Evolutionary conservation across 2,113 vertebrate genomes (phyloP), one percentile per base, ranked within the genome.

Genomic region (Pristiophorus japonicus): DNA sequence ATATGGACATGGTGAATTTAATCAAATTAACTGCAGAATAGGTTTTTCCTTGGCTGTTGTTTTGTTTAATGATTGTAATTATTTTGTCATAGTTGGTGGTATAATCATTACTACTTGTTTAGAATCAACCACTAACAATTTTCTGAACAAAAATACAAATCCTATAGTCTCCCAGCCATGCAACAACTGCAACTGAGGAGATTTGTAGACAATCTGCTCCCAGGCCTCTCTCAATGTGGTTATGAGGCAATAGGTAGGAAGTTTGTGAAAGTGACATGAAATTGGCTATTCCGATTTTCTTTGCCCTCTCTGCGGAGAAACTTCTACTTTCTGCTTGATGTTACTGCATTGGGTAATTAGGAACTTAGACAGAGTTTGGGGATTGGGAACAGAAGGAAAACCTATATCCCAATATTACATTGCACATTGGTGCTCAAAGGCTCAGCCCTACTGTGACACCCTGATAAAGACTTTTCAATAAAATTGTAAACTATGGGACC

Each of bases 81-180:
- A 94, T 94, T 70, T 94, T 70, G 93, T 70, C 66, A 94, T 70
- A 70, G 63, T 51, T 94, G 38, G 42, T 94, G 45, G 93, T 94
- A 42, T 27, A 94, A 63, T 63, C 14, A 22, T 65, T 62, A 94
- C 20, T 42, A 59, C 55, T 91, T 91, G 87, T 91, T 90, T 62
- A 75, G 30, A 75, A 34, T 75, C 73, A n/a, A 75, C 73, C 27
- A 34, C 27, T n/a, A 91, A 91, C 62, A 91, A 91, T n/a, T 34
- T 55, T 88, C 85, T 88, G 8, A 88, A 88, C 24, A 55, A 88
- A 88, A 88, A 24, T 55, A 30, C 27, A 88, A 55, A 22, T 27
- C 24, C 22, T 88, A 30, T 7, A 10, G 45, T 27, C 51, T 87
- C 27, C 3, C 27, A 59, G 27, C 12, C 12, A 34, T 34, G 87